Conservation (phyloP, 2,888 invertebrate species). For the Sarcophaga variegata region DNA sequence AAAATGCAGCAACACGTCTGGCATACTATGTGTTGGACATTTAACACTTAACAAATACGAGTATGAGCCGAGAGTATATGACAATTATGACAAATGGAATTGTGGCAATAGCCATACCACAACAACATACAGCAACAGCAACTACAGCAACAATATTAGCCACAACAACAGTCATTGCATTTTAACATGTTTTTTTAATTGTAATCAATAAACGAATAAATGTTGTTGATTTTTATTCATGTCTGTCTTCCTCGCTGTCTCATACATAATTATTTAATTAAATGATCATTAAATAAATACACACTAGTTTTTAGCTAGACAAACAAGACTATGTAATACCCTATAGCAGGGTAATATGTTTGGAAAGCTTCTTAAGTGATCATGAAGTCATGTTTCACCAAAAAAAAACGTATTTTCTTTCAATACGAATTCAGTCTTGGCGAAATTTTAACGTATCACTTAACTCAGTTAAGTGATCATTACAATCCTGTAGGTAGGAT, state of each 20-base stretch:
- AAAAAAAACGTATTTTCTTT: too few relatives aligned
- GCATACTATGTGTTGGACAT: conserved; percentile 64
- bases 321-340: too few relatives aligned
- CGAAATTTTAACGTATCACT: too few relatives aligned
- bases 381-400: too few relatives aligned
- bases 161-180: neutral
- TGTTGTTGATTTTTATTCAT: neutral
- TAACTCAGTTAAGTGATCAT: too few relatives aligned
- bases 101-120: conserved; percentile 42
- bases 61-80: conserved; percentile 59
- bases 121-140: conserved; percentile 1
- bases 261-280: conserved; percentile 7
- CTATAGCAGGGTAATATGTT: too few relatives aligned
- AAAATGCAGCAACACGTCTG: conserved; percentile 43
- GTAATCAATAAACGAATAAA: neutral
- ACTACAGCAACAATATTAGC: neutral
- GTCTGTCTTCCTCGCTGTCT: neutral
- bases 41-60: conserved; percentile 66
- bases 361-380: too few relatives aligned
- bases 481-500: too few relatives aligned
- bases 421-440: too few relatives aligned
- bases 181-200: conserved; percentile 28
- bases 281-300: neutral
- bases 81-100: conserved; percentile 68
- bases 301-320: too few relatives aligned